Evolutionary conservation across 2,888 invertebrate species (phyloP).

Genomic region (Tenthredo distinguenda): DNA sequence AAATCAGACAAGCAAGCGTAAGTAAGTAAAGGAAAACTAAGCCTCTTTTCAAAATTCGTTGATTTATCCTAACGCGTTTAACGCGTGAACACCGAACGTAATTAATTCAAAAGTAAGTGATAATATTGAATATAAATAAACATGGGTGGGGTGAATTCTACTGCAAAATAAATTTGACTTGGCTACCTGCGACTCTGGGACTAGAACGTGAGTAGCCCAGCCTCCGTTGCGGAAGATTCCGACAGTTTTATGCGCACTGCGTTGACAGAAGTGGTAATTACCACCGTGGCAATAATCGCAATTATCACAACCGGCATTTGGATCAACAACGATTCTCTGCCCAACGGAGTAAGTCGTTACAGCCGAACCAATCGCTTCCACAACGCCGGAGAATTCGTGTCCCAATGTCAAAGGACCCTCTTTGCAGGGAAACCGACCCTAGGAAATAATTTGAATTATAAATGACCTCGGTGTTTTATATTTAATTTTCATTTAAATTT

Average conservation of each 20-base stretch:
- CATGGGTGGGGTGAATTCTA: not conserved
- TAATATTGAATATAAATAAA: not conserved
- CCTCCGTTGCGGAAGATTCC: slow-evolving; percentile 85
- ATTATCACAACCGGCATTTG: slow-evolving; percentile 83
- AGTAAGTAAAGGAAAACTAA: not conserved
- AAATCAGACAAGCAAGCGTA: not conserved
- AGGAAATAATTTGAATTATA: not conserved
- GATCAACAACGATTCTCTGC: slow-evolving; percentile 85
- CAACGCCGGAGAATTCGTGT: slow-evolving; percentile 85
- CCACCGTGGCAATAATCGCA: slow-evolving; percentile 84
- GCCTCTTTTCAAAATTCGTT: not conserved
- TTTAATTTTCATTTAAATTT: not conserved
- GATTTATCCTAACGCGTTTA: not conserved
- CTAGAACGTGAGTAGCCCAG: slow-evolving; percentile 84
- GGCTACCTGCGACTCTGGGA: slow-evolving; percentile 82
- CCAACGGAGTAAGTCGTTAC: slow-evolving; percentile 82
- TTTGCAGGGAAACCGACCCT: slow-evolving; percentile 85
- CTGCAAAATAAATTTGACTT: not conserved
- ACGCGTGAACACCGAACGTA: not conserved
- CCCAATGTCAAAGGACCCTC: slow-evolving; percentile 81
- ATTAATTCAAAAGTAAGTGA: too few relatives aligned
- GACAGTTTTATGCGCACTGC: slow-evolving; percentile 83
- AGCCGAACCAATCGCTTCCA: slow-evolving; percentile 81
- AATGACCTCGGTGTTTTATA: not conserved
- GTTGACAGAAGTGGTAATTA: slow-evolving; percentile 83